Percentiles rank a stretch among this genome's conserved stretches.
Evolutionary conservation across 2,113 vertebrate genomes (phyloP).

Genomic region (Xiphophorus couchianus): DNA sequence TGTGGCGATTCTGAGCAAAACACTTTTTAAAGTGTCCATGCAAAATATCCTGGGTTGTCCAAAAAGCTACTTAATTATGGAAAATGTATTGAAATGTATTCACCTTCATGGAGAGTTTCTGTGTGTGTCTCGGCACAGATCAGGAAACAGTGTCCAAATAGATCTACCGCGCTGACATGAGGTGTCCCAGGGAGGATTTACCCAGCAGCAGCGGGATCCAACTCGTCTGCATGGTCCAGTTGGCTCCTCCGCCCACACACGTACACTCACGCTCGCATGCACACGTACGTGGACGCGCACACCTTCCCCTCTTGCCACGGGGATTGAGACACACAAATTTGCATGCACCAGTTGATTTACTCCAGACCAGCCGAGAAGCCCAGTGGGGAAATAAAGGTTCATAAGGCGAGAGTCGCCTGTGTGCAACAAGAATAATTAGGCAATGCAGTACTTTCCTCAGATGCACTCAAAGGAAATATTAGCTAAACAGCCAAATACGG

Average conservation of each 20-base stretch:
- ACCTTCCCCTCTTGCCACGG: constrained; percentile 40
- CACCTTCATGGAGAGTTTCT: background rate
- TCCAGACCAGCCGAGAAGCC: constrained; percentile 33
- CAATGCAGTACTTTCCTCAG: constrained; percentile 12
- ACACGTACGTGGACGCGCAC: background rate
- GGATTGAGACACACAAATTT: constrained; percentile 57
- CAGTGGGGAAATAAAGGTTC: constrained; percentile 36
- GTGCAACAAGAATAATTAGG: constrained; percentile 38
- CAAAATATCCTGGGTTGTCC: background rate
- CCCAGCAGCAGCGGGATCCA: constrained; percentile 19
- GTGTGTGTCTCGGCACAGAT: background rate
- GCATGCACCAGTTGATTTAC: constrained; percentile 63
- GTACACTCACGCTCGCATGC: constrained; percentile 6
- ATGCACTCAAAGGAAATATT: constrained; percentile 14
- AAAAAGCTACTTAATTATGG: background rate
- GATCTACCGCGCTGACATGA: constrained; percentile 21
- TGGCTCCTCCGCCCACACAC: constrained; percentile 26
- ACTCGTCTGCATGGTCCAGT: constrained; percentile 37
- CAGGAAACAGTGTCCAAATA: constrained; percentile 4
- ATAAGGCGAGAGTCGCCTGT: constrained; percentile 3
- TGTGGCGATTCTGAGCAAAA: background rate
- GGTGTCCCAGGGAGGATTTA: constrained; percentile 22
- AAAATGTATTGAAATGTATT: background rate
- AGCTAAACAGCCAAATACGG: constrained; percentile 34
- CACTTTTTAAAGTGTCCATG: background rate